Evolutionary conservation across 2,113 vertebrate species (phyloP), one percentile per base, ranked within the genome.

Genomic region (Trogon surrucura): DNA sequence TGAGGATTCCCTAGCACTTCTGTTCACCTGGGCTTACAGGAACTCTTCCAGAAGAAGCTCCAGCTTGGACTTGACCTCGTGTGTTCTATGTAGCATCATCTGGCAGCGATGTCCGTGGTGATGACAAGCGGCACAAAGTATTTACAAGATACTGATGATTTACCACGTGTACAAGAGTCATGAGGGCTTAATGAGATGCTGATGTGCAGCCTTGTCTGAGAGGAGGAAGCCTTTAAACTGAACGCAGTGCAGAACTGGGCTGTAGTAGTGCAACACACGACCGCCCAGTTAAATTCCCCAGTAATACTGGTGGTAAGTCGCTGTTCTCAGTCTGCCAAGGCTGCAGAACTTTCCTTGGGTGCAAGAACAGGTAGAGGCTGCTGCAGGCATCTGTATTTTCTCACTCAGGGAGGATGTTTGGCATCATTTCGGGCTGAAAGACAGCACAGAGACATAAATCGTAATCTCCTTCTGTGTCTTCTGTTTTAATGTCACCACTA

Each of bases 231-330:
- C 36, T 64, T 73, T 67, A 30, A 38, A 34, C 15, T 50, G 70
- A 30, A 16, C 1, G 11, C 47, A 30, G 13, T 2, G 11, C 47
- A 30, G 41, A 29, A 62, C 21, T 21, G 34, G 32, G 64, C 58
- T 1, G 0, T 5, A 8, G 51, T 10, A 38, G 29, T 47, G 62
- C 21, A 32, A 34, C 65, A 27, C 26, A 25, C 34, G 34, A 18
- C 34, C 2, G 2, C 48, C 32, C 60, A 16, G 41, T 53, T 67
- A 23, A 62, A 41, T 48, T 67, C 77, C 44, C 44, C 3, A 0
- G 32, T 67, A 22, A 16, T 30, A 44, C 32, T 15, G 22, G 41
- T 50, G 0, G 0, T 21, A 13, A 48, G 14, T n/a, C 34, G 57
- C 67, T 27, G 15, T 45, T 80, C 19, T 16, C 18, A 60, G 30